A percentile compares a stretch with the other conserved stretches of the same genome.
Evolutionary conservation across 2,113 vertebrate genomes (phyloP).

Genomic region (Grammomys dolichurus): DNA sequence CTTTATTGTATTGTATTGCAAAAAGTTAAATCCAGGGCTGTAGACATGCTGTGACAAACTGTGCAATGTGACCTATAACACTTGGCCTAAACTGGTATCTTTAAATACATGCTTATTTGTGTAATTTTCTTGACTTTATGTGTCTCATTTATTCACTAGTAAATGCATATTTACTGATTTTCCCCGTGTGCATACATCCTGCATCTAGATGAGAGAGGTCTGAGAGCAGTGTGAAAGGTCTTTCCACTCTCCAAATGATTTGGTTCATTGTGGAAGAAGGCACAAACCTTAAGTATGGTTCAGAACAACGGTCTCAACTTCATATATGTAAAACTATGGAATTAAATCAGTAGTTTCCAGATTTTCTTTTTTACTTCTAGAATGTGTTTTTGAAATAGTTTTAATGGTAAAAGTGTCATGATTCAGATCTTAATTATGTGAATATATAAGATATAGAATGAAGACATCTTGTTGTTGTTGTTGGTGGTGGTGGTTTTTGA

Average conservation of each 20-base stretch:
- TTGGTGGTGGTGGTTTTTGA: not conserved
- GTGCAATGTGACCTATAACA: not conserved
- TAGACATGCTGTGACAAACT: not conserved
- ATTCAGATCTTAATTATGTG: not conserved
- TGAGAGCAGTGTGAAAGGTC: not conserved
- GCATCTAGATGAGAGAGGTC: not conserved
- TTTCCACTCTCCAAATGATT: not conserved
- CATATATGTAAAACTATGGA: not conserved
- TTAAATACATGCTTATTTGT: not conserved
- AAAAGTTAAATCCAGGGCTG: not conserved
- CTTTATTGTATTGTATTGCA: not conserved
- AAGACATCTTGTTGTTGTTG: not conserved
- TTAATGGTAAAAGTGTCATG: not conserved
- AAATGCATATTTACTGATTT: not conserved
- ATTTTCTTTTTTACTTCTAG: slow-evolving; percentile 18
- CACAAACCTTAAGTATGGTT: not conserved
- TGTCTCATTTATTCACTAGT: not conserved
- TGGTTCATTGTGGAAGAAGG: not conserved
- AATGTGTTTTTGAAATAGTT: not conserved
- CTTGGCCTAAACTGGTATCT: not conserved
- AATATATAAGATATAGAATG: not conserved
- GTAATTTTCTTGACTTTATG: not conserved
- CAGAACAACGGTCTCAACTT: not conserved
- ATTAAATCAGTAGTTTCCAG: not conserved
- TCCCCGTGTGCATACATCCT: not conserved